Conservation (phyloP, 2,797 vertebrate genomes). For the Thalassophryne amazonica region DNA sequence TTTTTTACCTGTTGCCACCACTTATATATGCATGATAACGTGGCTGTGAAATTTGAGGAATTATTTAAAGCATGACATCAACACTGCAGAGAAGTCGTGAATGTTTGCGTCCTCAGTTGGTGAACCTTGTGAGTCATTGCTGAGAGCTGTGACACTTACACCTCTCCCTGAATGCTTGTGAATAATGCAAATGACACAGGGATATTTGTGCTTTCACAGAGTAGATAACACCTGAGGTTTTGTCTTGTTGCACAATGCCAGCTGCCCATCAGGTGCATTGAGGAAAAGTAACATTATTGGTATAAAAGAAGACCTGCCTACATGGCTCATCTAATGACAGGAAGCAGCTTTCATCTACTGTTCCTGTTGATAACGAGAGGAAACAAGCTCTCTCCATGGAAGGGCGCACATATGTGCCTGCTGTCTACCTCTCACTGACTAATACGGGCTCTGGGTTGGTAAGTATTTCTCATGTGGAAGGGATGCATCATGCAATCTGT, state of each 20-base stretch:
- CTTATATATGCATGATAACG: conserved; percentile 14
- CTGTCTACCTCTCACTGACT: conserved; percentile 47
- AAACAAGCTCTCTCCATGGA: conserved; percentile 19
- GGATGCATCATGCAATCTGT: conserved; percentile 53
- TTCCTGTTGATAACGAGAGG: conserved; percentile 13
- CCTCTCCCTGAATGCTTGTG: background rate
- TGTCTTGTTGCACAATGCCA: background rate
- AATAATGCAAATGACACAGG: conserved; percentile 5
- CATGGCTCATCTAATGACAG: background rate
- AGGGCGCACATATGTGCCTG: conserved; percentile 29
- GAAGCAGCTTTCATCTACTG: background rate
- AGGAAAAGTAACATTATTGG: conserved; percentile 14
- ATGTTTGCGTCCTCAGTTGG: conserved; percentile 21
- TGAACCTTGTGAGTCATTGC: conserved; percentile 45
- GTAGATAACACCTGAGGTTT: conserved; percentile 1
- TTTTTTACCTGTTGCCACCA: background rate
- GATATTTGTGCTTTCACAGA: conserved; percentile 2
- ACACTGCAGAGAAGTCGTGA: conserved; percentile 13
- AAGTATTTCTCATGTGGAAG: conserved; percentile 44
- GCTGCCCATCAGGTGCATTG: conserved; percentile 18
- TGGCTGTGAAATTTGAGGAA: background rate
- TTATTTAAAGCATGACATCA: conserved; percentile 45
- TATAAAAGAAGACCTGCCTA: background rate
- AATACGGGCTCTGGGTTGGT: conserved; percentile 35
- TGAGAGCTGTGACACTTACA: conserved; percentile 9